phyloP scores from a whole-genome alignment of 2,797 vertebrate genomes.

The Premnoplex brunnescens region DNA sequence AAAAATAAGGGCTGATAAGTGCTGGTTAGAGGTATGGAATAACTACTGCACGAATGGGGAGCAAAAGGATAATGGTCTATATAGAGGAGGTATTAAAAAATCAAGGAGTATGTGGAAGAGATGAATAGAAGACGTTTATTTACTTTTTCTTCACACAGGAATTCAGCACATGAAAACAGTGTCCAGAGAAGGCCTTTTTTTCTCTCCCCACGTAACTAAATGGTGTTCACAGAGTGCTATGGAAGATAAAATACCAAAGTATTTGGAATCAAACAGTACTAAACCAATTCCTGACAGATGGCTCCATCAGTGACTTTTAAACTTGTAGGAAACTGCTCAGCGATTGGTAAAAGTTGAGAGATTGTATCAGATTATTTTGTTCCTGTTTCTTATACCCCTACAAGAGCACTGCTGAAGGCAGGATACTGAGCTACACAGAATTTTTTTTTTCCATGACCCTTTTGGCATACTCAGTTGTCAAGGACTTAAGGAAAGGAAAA shows the following conservation, averaged over 20 bases:
- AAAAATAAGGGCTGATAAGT: not conserved
- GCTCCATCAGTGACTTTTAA: not conserved
- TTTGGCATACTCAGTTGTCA: not conserved
- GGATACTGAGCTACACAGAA: not conserved
- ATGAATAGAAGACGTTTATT: not conserved
- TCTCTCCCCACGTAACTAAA: not conserved
- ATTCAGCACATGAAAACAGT: not conserved
- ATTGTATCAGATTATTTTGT: not conserved
- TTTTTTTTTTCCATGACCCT: not conserved
- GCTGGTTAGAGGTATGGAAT: not conserved
- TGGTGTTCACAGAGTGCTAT: accelerated
- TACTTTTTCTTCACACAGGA: not conserved
- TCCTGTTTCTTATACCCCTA: not conserved
- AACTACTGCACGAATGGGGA: not conserved
- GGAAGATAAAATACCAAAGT: not conserved
- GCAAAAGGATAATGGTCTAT: not conserved
- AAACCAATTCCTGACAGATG: not conserved
- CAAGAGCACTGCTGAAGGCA: accelerated
- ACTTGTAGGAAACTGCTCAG: not conserved
- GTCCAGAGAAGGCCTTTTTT: not conserved
- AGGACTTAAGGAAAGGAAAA: not conserved
- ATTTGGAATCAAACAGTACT: not conserved
- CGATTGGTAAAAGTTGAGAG: not conserved
- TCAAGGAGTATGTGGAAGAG: not conserved
- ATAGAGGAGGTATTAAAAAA: not conserved